Evolutionary conservation across 2,113 vertebrate species (phyloP).

Genomic region (Microtus montanus): DNA sequence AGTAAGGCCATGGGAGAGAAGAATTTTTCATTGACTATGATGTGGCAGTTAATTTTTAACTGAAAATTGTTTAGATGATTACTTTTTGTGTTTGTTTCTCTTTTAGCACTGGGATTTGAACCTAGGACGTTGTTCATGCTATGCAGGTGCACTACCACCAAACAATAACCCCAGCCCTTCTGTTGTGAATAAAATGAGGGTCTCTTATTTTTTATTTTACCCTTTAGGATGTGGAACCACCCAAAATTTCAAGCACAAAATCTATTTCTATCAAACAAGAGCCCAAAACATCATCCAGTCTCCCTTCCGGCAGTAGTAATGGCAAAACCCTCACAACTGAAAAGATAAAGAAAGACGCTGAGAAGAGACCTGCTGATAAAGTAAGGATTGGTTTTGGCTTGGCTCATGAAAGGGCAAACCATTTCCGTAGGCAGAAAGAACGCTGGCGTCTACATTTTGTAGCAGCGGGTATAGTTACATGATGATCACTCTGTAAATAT

Average conservation of each 20-base stretch:
- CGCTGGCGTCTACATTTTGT: neutral
- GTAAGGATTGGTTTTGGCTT: slow-evolving; percentile 81
- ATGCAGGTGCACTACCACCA: neutral
- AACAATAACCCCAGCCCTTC: neutral
- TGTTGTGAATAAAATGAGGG: slow-evolving; percentile 37
- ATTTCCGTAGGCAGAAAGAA: neutral
- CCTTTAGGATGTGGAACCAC: slow-evolving; percentile 92
- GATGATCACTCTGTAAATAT: neutral
- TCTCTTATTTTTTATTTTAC: slow-evolving; percentile 46
- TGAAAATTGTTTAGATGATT: slow-evolving; percentile 39
- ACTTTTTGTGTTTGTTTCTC: neutral
- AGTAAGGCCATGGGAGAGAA: neutral
- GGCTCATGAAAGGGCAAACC: neutral
- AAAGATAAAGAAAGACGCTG: slow-evolving; percentile 95
- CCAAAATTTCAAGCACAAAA: slow-evolving; percentile 92
- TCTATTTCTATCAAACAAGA: slow-evolving; percentile 92
- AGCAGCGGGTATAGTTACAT: neutral
- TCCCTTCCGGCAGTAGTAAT: slow-evolving; percentile 89
- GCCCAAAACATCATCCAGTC: slow-evolving; percentile 89
- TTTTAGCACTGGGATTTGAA: neutral
- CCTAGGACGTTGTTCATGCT: neutral
- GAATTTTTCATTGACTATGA: neutral
- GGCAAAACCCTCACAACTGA: slow-evolving; percentile 91
- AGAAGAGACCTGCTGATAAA: slow-evolving; percentile 96
- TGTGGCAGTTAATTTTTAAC: slow-evolving; percentile 15